A percentile compares a stretch with the other conserved stretches of the same genome.
Evolutionary conservation across 1,140 invertebrate genomes (phyloP).

Genomic region (Spodoptera litura): DNA sequence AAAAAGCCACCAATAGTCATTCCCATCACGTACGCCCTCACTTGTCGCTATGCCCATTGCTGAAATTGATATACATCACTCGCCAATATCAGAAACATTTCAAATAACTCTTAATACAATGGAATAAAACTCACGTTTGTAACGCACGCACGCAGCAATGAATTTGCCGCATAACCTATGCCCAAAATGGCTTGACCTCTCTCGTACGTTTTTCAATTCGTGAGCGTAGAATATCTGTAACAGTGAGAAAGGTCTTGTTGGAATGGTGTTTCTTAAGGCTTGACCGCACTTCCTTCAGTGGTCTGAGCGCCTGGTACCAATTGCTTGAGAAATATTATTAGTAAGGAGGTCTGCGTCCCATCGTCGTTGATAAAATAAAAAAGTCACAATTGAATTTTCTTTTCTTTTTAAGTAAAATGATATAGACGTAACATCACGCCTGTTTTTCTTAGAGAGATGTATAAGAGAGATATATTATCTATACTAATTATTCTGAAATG

Average conservation of each 20-base stretch:
- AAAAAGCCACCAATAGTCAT: conserved; percentile 75
- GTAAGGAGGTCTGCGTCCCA: conserved; percentile 60
- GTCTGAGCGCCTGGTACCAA: conserved; percentile 77
- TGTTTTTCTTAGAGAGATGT: too few relatives aligned
- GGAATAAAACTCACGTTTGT: conserved; percentile 57
- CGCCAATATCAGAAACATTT: conserved; percentile 54
- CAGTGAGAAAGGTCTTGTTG: conserved; percentile 55
- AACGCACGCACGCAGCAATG: conserved; percentile 26
- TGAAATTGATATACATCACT: conserved; percentile 83
- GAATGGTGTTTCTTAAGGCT: conserved; percentile 64
- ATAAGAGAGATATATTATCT: background rate
- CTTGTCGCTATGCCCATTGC: conserved; percentile 78
- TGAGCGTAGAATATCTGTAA: conserved; percentile 54
- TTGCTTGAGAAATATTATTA: conserved; percentile 80
- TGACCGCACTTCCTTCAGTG: conserved; percentile 73
- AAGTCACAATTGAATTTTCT: conserved; percentile 25
- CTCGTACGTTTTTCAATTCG: conserved; percentile 32
- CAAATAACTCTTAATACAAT: conserved; percentile 51
- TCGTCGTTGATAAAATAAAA: conserved; percentile 65
- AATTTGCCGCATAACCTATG: conserved; percentile 42
- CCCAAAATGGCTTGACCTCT: conserved; percentile 34
- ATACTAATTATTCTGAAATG: too few relatives aligned
- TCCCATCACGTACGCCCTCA: conserved; percentile 73
- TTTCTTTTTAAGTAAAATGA: background rate
- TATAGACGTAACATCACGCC: background rate